These are phyloP conservation scores for Neotragus pygmaeus DNA, from an alignment of 2,113 vertebrate species.

Conservation along the genomic window DNA sequence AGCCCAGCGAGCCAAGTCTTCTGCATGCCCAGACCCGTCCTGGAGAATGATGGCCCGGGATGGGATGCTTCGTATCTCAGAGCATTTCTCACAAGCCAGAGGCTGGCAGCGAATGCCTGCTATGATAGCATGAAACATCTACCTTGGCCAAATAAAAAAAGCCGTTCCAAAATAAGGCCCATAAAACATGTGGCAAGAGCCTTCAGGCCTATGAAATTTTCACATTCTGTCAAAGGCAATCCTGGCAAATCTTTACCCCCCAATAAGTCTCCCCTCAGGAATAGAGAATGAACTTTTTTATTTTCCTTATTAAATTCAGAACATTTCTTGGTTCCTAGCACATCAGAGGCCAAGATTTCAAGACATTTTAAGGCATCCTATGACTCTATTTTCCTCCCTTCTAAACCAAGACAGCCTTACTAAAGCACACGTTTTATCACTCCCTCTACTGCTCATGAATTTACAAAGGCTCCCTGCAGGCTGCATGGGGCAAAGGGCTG, in stretches of 20 bases:
- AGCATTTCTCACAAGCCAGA: neutral
- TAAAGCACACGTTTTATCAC: neutral
- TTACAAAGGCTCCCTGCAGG: neutral
- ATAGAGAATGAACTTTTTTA: neutral
- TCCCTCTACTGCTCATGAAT: neutral
- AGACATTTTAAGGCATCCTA: neutral
- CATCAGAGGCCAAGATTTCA: neutral
- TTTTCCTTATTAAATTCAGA: conserved; percentile 14
- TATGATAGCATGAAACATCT: neutral
- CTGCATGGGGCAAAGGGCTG: neutral
- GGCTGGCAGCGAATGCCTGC: neutral
- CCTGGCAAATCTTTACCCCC: neutral
- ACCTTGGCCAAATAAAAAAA: conserved; percentile 4
- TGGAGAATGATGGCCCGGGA: neutral
- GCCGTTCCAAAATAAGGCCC: neutral
- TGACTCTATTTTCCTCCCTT: neutral
- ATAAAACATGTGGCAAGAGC: neutral
- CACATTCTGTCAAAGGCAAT: conserved; percentile 25
- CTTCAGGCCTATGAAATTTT: neutral
- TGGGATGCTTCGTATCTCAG: neutral
- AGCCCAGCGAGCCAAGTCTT: neutral
- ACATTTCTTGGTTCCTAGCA: neutral
- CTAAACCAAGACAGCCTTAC: neutral
- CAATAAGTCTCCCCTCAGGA: neutral
- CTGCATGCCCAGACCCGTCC: too few species aligned